A percentile compares a stretch with the other conserved stretches of the same genome.
Evolutionary conservation across 2,797 vertebrate genomes (phyloP).

Genomic region (Brachyrhaphis roseni): DNA sequence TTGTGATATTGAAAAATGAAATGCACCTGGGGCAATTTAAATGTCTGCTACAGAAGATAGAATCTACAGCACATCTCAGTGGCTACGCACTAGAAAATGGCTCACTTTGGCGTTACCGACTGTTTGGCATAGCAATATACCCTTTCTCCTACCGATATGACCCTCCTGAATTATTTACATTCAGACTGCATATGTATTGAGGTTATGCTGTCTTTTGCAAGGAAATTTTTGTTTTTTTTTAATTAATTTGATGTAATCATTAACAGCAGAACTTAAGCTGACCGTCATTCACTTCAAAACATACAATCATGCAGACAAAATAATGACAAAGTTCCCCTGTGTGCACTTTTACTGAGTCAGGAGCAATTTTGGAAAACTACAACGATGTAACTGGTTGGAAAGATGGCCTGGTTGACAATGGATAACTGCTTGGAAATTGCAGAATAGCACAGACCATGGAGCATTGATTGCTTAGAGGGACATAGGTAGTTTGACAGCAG

Average conservation of each 20-base stretch:
- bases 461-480: conserved; percentile 14
- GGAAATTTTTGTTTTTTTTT: background rate
- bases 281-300: background rate
- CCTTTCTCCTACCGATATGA: conserved; percentile 2
- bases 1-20: conserved; percentile 49
- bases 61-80: conserved; percentile 42
- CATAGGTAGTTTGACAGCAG: conserved; percentile 37
- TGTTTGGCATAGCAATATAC: conserved; percentile 7
- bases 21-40: conserved; percentile 49
- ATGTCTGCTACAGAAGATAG: conserved; percentile 51
- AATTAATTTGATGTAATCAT: conserved; percentile 21
- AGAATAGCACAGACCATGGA: conserved; percentile 15
- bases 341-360: background rate
- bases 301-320: conserved; percentile 10
- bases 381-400: conserved; percentile 30
- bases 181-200: conserved; percentile 9
- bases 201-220: conserved; percentile 21
- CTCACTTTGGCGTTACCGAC: conserved; percentile 25
- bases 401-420: conserved; percentile 18
- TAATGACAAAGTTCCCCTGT: background rate
- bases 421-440: conserved; percentile 29
- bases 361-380: conserved; percentile 40
- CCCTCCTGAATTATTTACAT: conserved; percentile 28
- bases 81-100: conserved; percentile 25
- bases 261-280: conserved; percentile 1